These are phyloP conservation scores for Crotalus helleri DNA, from an alignment of 2,113 vertebrate genomes.

Conservation along the genomic window DNA sequence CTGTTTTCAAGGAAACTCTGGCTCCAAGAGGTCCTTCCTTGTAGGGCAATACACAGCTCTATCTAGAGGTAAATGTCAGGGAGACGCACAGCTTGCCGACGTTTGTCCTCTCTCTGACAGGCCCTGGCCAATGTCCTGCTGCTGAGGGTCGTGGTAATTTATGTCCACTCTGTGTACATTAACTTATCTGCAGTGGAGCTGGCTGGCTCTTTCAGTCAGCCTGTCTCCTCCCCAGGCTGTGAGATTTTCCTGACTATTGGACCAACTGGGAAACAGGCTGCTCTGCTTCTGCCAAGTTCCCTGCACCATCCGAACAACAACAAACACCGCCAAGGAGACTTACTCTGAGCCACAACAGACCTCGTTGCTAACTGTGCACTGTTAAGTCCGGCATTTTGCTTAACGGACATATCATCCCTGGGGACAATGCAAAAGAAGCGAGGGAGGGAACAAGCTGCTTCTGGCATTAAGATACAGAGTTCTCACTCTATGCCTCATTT, in stretches of 20 bases:
- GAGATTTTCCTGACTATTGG: constrained; percentile 85
- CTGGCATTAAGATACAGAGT: constrained; percentile 11
- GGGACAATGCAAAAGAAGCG: background rate
- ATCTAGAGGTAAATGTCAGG: constrained; percentile 71
- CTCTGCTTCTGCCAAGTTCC: constrained; percentile 75
- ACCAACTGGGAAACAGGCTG: constrained; percentile 74
- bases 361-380: constrained; percentile 54
- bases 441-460: background rate
- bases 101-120: constrained; percentile 93
- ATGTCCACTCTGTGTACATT: constrained; percentile 91
- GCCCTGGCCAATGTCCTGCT: constrained; percentile 99
- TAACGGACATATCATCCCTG: background rate
- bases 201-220: constrained; percentile 92
- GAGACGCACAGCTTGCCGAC: constrained; percentile 76
- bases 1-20: constrained; percentile 82
- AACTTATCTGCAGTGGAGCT: constrained; percentile 96
- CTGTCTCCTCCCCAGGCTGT: constrained; percentile 92
- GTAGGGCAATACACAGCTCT: constrained; percentile 65
- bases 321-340: constrained; percentile 72
- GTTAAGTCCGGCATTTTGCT: constrained; percentile 30
- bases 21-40: constrained; percentile 79
- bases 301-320: constrained; percentile 80
- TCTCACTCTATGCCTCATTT: constrained; percentile 43
- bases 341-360: constrained; percentile 66
- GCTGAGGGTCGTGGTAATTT: constrained; percentile 96